phyloP scores from a whole-genome alignment of 2,888 invertebrate species.

The Marronus borbonicus region DNA sequence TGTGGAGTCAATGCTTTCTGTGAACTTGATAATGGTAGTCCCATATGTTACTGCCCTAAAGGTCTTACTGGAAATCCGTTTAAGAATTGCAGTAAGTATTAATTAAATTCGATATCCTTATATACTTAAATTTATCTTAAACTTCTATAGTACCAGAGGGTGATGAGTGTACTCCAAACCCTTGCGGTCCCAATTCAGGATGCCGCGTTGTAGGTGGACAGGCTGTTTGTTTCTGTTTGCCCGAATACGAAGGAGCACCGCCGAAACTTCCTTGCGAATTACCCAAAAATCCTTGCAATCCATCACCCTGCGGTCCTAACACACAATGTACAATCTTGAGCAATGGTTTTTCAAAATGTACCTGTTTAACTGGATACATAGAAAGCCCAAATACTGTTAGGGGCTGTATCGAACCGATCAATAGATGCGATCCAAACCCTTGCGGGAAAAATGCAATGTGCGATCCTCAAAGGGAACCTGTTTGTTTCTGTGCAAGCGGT shows the following conservation, averaged over 20 bases:
- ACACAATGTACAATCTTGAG: slow-evolving; percentile 85
- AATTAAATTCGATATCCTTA: neutral
- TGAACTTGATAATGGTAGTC: slow-evolving; percentile 87
- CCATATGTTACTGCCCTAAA: slow-evolving; percentile 91
- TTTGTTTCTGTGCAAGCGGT: slow-evolving; percentile 90
- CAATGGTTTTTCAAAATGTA: slow-evolving; percentile 90
- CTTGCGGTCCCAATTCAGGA: slow-evolving; percentile 88
- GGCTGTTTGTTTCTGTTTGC: slow-evolving; percentile 89
- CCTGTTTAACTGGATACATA: slow-evolving; percentile 85
- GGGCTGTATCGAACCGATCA: slow-evolving; percentile 85
- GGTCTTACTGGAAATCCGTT: slow-evolving; percentile 94
- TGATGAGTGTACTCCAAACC: slow-evolving; percentile 86
- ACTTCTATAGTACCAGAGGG: slow-evolving; percentile 86
- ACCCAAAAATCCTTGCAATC: slow-evolving; percentile 85
- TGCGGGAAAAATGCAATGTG: slow-evolving; percentile 86
- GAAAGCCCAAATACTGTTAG: slow-evolving; percentile 91
- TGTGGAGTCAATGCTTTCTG: slow-evolving; percentile 90
- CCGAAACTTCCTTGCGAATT: slow-evolving; percentile 81
- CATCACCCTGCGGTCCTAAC: slow-evolving; percentile 91
- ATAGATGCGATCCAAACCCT: slow-evolving; percentile 87
- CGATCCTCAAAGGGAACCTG: slow-evolving; percentile 83
- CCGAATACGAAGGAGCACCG: slow-evolving; percentile 90
- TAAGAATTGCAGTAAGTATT: slow-evolving; percentile 87
- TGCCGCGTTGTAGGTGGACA: slow-evolving; percentile 83
- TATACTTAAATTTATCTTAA: neutral